Conservation (phyloP, 2,888 invertebrate species). For the Halictus ligatus region DNA sequence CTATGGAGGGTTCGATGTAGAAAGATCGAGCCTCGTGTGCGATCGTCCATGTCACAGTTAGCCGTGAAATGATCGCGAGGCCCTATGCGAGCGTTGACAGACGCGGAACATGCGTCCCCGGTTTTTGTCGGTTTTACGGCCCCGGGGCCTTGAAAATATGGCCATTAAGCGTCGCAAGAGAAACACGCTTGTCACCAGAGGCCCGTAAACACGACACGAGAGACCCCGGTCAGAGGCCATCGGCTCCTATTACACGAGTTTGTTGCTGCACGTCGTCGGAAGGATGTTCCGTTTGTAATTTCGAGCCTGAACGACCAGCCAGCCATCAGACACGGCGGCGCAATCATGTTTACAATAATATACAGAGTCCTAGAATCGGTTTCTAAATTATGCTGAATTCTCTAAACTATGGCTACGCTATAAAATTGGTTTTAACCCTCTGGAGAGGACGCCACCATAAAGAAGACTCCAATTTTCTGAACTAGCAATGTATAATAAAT, state of each 20-base stretch:
- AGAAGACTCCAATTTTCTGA: too few species aligned
- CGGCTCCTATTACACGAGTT: conserved; percentile 69
- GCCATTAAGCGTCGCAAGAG: conserved; percentile 74
- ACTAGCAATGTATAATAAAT: too few species aligned
- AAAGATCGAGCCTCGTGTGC: conserved; percentile 19
- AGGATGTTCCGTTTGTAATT: conserved; percentile 6
- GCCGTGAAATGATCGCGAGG: conserved; percentile 58
- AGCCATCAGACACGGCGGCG: not conserved
- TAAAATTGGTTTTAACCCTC: too few species aligned
- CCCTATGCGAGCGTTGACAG: conserved; percentile 74
- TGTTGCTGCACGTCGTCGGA: conserved; percentile 48
- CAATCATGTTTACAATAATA: not conserved
- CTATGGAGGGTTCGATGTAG: not conserved
- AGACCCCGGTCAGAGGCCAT: conserved; percentile 57
- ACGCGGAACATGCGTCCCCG: conserved; percentile 77
- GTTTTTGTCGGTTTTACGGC: conserved; percentile 79
- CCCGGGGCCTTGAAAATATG: conserved; percentile 75
- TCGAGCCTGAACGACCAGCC: not conserved
- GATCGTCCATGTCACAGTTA: conserved; percentile 26
- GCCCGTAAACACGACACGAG: conserved; percentile 70
- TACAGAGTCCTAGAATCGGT: not conserved
- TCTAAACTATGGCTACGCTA: too few species aligned
- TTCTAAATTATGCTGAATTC: not conserved
- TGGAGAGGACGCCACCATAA: too few species aligned
- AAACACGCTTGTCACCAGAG: conserved; percentile 65